Conservation (phyloP, 1,140 invertebrate species). For the Conopomorpha cramerella region DNA sequence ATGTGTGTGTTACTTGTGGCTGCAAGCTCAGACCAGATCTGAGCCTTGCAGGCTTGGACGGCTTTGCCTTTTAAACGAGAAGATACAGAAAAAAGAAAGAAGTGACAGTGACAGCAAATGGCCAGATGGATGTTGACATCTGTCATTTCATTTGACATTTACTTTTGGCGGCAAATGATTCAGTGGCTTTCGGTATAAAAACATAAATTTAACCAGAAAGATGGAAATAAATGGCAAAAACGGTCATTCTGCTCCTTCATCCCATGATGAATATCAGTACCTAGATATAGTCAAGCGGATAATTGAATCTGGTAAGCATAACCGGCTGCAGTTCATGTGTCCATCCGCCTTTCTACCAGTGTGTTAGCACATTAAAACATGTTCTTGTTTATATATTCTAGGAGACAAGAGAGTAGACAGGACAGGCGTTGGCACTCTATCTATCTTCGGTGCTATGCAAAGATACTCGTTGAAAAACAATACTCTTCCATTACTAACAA, state of each 20-base stretch:
- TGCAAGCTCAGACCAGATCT: too few relatives aligned
- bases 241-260: too few relatives aligned
- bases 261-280: constrained; percentile 72
- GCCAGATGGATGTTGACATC: too few relatives aligned
- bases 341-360: too few relatives aligned
- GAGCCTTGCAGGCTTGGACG: too few relatives aligned
- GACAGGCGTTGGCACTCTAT: constrained; percentile 87
- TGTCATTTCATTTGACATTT: too few relatives aligned
- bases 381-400: constrained; percentile 11
- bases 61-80: too few relatives aligned
- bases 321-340: not conserved
- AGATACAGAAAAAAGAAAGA: too few relatives aligned
- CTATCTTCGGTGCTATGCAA: constrained; percentile 92
- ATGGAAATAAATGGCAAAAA: constrained; percentile 6
- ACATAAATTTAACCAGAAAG: not conserved
- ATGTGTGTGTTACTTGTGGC: too few relatives aligned
- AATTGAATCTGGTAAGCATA: constrained; percentile 35
- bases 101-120: too few relatives aligned
- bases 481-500: constrained; percentile 92
- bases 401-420: constrained; percentile 79
- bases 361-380: too few relatives aligned
- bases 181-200: too few relatives aligned
- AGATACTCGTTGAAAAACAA: constrained; percentile 80
- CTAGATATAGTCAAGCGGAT: constrained; percentile 49
- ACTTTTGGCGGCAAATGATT: constrained; percentile 3